phyloP scores from a whole-genome alignment of 2,113 vertebrate species.

The Ailuropoda melanoleuca region DNA sequence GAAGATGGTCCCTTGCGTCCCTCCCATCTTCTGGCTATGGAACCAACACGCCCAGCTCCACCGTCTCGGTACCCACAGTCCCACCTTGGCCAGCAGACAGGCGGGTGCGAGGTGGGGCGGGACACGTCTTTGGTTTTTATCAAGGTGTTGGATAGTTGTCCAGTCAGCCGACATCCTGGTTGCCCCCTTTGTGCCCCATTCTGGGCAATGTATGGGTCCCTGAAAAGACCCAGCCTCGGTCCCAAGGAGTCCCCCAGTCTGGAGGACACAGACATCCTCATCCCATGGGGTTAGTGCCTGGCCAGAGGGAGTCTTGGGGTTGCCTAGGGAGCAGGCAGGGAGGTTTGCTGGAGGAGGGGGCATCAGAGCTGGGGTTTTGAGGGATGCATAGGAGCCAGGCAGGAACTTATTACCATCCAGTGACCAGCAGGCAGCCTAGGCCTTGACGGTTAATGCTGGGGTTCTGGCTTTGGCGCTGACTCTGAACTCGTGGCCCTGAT shows the following conservation, averaged over 20 bases:
- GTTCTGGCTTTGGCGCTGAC: background rate
- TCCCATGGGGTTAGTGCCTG: background rate
- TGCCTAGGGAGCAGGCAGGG: background rate
- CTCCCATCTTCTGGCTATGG: slow-evolving; percentile 98
- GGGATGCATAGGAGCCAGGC: background rate
- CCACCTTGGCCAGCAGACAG: background rate
- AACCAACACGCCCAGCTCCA: slow-evolving; percentile 98
- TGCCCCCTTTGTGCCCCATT: background rate
- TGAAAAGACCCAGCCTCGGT: background rate
- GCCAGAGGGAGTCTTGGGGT: background rate
- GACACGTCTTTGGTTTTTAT: background rate
- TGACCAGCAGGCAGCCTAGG: background rate
- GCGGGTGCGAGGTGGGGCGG: background rate
- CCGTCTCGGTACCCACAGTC: slow-evolving; percentile 90
- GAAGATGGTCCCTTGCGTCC: slow-evolving; percentile 97
- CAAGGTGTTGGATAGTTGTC: background rate
- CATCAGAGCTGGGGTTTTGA: background rate
- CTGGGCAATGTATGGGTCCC: background rate
- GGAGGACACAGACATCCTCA: background rate
- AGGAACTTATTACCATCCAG: background rate
- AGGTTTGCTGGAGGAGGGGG: background rate
- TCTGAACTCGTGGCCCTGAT: background rate
- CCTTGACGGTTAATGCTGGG: background rate
- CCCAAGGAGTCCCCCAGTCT: background rate
- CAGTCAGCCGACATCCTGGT: background rate